A percentile compares a stretch with the other conserved stretches of the same genome.
Evolutionary conservation across 2,113 vertebrate genomes (phyloP).

Genomic region (Pedionomus torquatus): DNA sequence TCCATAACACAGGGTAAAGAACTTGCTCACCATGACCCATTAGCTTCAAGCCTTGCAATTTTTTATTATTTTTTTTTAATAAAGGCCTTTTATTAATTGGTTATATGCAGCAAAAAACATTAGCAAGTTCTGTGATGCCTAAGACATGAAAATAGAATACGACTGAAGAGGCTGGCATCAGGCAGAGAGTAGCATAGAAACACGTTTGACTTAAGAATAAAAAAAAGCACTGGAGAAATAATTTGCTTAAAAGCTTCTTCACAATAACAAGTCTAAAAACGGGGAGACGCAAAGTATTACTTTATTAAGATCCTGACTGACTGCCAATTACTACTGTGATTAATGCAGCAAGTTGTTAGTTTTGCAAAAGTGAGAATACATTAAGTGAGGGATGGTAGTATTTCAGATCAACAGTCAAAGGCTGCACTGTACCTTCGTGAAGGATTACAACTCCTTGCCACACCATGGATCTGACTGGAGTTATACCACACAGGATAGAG

Average conservation of each 20-base stretch:
- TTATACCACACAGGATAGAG: background rate
- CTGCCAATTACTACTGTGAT: background rate
- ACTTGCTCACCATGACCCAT: background rate
- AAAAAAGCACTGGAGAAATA: background rate
- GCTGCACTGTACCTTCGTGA: accelerated
- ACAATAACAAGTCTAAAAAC: background rate
- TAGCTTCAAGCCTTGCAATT: background rate
- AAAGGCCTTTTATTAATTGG: background rate
- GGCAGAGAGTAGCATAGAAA: background rate
- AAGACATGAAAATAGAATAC: background rate
- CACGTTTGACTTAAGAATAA: background rate
- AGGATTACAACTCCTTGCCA: background rate
- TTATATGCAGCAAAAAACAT: background rate
- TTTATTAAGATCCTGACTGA: background rate
- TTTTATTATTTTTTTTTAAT: no score
- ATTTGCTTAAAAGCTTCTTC: background rate
- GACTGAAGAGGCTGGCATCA: background rate
- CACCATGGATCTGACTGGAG: background rate
- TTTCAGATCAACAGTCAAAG: background rate
- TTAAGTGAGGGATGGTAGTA: background rate
- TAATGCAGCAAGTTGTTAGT: background rate
- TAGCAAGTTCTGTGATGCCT: background rate
- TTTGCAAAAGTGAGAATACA: background rate
- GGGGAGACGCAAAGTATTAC: background rate
- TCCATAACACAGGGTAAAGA: background rate